phyloP scores from a whole-genome alignment of 2,797 vertebrate species.

The Channa striata region DNA sequence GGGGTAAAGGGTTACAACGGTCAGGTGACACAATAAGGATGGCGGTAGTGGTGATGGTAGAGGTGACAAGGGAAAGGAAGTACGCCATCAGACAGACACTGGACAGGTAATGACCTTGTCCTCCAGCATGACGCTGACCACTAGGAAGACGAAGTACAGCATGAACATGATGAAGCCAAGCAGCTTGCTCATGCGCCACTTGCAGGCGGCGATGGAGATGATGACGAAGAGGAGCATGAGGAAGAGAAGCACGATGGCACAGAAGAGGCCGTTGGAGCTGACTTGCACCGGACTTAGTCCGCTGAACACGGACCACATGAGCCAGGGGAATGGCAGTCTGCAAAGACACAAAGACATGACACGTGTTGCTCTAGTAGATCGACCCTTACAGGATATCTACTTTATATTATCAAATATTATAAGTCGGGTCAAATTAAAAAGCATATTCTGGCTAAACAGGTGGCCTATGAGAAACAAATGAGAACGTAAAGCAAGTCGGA shows the following conservation, averaged over 20 bases:
- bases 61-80: conserved; percentile 21
- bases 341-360: conserved; percentile 21
- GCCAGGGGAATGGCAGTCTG: conserved; percentile 97
- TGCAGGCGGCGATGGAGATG: conserved; percentile 96
- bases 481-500: too few relatives aligned
- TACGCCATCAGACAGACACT: conserved; percentile 87
- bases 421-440: too few relatives aligned
- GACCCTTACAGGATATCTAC: too few relatives aligned
- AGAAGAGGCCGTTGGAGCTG: conserved; percentile 99
- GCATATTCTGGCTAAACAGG: too few relatives aligned
- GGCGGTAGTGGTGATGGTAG: conserved; percentile 21
- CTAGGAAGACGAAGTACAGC: conserved; percentile 96
- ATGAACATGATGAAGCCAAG: conserved; percentile 96
- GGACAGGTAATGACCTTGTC: conserved; percentile 93
- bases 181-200: conserved; percentile 98
- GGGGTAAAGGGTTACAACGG: conserved; percentile 54
- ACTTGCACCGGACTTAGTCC: conserved; percentile 86
- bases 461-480: too few relatives aligned
- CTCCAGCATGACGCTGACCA: conserved; percentile 97
- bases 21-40: conserved; percentile 52
- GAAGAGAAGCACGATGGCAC: conserved; percentile 98
- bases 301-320: conserved; percentile 87
- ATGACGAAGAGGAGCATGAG: conserved; percentile 99
- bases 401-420: too few relatives aligned
- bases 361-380: neutral